Evolutionary conservation across 2,888 invertebrate species (phyloP).

Genomic region (Volucella zonaria): DNA sequence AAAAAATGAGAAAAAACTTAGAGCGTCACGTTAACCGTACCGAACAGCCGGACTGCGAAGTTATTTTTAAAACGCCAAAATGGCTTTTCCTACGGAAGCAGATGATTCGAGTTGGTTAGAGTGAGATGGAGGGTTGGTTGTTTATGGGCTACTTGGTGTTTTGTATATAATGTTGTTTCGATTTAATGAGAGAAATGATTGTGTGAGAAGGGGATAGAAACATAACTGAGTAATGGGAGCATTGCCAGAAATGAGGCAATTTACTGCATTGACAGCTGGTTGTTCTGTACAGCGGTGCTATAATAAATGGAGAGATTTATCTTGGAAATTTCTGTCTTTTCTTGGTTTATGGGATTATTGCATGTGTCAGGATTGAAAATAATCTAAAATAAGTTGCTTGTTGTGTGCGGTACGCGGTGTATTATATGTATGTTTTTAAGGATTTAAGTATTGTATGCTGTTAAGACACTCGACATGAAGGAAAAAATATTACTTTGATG

Average conservation of each 20-base stretch:
- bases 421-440: too few species aligned
- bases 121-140: neutral
- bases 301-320: neutral
- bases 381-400: too few species aligned
- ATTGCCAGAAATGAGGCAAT: constrained; percentile 21
- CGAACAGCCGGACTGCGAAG: constrained; percentile 77
- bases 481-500: too few species aligned
- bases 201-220: neutral
- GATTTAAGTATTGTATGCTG: too few species aligned
- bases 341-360: neutral
- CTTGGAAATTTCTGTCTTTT: neutral
- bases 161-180: constrained; percentile 21
- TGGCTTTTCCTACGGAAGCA: constrained; percentile 63
- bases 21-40: constrained; percentile 75
- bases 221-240: neutral
- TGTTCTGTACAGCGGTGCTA: constrained; percentile 26
- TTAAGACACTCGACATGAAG: too few species aligned
- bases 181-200: neutral
- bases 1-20: constrained; percentile 71
- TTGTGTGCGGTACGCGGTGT: too few species aligned
- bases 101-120: constrained; percentile 30
- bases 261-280: neutral
- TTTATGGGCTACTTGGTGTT: constrained; percentile 8
- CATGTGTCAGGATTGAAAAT: neutral
- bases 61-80: constrained; percentile 78